Percentiles rank a stretch among this genome's conserved stretches.
Evolutionary conservation across 23 tunicate species (phyloP).

Genomic region (Phallusia fumigata): DNA sequence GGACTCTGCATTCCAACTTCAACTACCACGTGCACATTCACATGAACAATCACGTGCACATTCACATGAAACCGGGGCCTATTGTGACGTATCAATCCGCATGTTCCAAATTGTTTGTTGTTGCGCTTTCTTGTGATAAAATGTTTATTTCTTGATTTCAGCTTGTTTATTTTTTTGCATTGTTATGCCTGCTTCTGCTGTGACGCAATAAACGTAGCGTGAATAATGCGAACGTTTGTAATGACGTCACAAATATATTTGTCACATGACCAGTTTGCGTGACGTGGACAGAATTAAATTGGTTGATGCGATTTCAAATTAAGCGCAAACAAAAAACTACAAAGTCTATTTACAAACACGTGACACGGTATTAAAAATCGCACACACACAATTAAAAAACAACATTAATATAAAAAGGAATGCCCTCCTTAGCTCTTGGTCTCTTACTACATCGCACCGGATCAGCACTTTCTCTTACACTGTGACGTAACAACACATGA

Average conservation of each 20-base stretch:
- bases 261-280: background rate
- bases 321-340: background rate
- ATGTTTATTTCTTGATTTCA: too few relatives aligned
- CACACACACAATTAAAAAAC: background rate
- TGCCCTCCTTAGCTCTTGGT: too few relatives aligned
- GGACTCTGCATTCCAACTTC: background rate
- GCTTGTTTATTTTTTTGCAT: background rate
- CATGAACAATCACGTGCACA: background rate
- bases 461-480: background rate
- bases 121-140: background rate
- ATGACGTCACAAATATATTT: conserved; percentile 2
- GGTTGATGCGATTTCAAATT: too few relatives aligned
- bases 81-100: background rate
- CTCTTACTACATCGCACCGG: background rate
- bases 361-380: background rate
- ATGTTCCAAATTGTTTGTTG: background rate
- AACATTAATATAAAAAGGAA: background rate
- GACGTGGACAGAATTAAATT: background rate
- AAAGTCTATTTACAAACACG: background rate
- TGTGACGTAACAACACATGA: background rate
- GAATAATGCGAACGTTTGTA: background rate
- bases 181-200: background rate
- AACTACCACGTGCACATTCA: background rate
- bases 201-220: background rate
- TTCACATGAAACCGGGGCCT: too few relatives aligned